Evolutionary conservation across 2,797 vertebrate genomes (phyloP).

Genomic region (Jordanella pulchra): DNA sequence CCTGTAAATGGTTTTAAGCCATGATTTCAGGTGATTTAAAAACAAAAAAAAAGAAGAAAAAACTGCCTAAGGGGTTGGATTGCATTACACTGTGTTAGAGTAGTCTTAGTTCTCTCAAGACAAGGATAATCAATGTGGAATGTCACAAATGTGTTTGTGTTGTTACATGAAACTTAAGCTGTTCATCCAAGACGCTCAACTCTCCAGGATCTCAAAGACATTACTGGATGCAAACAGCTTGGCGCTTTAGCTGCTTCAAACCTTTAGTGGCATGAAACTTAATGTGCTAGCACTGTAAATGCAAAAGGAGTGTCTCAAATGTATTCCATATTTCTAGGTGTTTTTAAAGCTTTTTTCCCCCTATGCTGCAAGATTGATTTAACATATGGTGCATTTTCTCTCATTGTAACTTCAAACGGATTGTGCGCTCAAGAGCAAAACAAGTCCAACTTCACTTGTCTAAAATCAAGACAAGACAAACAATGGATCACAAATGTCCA

Average conservation of each 20-base stretch:
- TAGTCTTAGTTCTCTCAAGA: conserved; percentile 43
- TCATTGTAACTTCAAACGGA: conserved; percentile 44
- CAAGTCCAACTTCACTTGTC: conserved; percentile 15
- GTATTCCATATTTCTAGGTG: conserved; percentile 23
- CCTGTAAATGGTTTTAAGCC: conserved; percentile 39
- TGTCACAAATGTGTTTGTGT: conserved; percentile 55
- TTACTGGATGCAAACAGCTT: conserved; percentile 34
- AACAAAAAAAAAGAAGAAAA: conserved; percentile 12
- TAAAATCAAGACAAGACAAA: conserved; percentile 25
- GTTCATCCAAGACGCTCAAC: conserved; percentile 24
- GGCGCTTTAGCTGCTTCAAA: conserved; percentile 36
- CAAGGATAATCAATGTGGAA: conserved; percentile 59
- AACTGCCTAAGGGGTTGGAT: conserved; percentile 38
- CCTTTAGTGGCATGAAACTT: conserved; percentile 49
- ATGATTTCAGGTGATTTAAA: conserved; percentile 36
- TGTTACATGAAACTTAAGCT: conserved; percentile 57
- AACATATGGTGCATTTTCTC: conserved; percentile 20
- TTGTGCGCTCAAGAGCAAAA: conserved; percentile 75
- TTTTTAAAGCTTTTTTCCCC: conserved; percentile 17
- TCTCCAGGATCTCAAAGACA: conserved; percentile 30
- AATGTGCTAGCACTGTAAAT: conserved; percentile 53
- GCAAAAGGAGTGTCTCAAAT: conserved; percentile 43
- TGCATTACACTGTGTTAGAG: conserved; percentile 55
- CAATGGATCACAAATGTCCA: conserved; percentile 1
- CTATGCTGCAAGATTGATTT: conserved; percentile 20